phyloP scores from a whole-genome alignment of 2,888 invertebrate species.

The Brachypalpus laphriformis region DNA sequence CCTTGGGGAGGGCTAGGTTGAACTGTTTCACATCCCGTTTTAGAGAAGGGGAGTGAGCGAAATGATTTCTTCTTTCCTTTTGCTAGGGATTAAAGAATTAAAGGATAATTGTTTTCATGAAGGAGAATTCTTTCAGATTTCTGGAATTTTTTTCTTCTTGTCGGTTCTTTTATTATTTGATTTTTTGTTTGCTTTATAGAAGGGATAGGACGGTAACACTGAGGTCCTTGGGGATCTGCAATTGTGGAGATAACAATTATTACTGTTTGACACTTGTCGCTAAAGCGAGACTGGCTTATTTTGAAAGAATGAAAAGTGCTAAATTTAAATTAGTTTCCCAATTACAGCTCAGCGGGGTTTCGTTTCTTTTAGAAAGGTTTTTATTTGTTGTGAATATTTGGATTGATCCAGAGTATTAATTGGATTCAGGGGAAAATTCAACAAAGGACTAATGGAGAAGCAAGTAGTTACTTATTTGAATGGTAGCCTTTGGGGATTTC shows the following conservation, averaged over 20 bases:
- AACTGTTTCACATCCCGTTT: conserved; percentile 26
- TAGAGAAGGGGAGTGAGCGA: conserved; percentile 20
- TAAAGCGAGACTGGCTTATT: conserved; percentile 33
- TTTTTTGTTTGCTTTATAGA: conserved; percentile 13
- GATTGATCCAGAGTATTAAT: neutral
- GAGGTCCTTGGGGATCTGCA: conserved; percentile 58
- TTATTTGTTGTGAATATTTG: neutral
- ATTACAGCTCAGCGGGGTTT: conserved; percentile 15
- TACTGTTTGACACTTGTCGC: conserved; percentile 69
- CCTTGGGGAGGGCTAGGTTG: conserved; percentile 33
- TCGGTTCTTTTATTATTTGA: conserved; percentile 8
- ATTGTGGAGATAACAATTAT: conserved; percentile 71
- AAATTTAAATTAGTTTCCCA: conserved; percentile 63
- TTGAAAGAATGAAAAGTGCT: conserved; percentile 44
- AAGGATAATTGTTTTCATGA: conserved; percentile 69
- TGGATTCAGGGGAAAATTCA: neutral
- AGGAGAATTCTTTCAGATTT: conserved; percentile 42
- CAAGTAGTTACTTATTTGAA: too few species aligned
- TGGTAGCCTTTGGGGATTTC: too few species aligned
- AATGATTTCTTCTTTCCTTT: conserved; percentile 32
- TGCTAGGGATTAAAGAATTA: conserved; percentile 70
- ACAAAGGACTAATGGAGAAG: neutral
- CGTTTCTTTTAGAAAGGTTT: neutral
- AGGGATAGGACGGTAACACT: conserved; percentile 5
- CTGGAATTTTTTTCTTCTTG: conserved; percentile 11